Evolutionary conservation across 2,797 vertebrate genomes (phyloP), one percentile per base, ranked within the genome.

Genomic region (Loriculus beryllinus): DNA sequence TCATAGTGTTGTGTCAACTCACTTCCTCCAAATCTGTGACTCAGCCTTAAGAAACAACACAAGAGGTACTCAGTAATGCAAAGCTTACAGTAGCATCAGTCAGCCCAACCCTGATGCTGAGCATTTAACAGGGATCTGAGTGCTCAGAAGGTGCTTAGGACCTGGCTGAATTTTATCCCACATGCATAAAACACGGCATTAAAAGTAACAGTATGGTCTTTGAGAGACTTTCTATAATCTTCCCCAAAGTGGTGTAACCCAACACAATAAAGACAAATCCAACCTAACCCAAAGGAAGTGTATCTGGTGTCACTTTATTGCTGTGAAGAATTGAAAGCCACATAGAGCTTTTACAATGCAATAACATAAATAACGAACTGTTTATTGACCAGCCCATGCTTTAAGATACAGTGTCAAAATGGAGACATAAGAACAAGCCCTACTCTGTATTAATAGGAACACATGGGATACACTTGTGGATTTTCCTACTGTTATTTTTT

Each of bases 401-500:
- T 60, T 19, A 10, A 64, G 37, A 3, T 3, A 45, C 19, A 7
- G 42, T 6, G 10, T 14, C 70, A 59, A 17, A 87, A 37, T 3
- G 9, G 9, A 88, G 33, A 5, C 68, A 21, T 2, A 10, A 42
- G 90, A 91, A 28, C 45, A 23, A 65, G 43, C 26, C 6, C 39
- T 42, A 9, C 3, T 64, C 31, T 62, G 6, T 5, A 3, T 3
- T 14, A 37, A 54, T 21, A 82, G n/a, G 40, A 79, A 82, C 54
- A 33, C 0, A 2, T 2, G 21, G 4, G 45, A 39, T 3, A 10
- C 0, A 49, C 33, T 35, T 2, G 0, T 6, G 17, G 33, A 35
- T 52, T 78, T 75, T 29, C 10, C 43, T 51, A 37, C 40, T 42
- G 26, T 1, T 28, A 1, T 8, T 75, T 56, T 69, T 57, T 8